phyloP scores from a whole-genome alignment of 1,140 invertebrate species.

The Oryctes rhinoceros region DNA sequence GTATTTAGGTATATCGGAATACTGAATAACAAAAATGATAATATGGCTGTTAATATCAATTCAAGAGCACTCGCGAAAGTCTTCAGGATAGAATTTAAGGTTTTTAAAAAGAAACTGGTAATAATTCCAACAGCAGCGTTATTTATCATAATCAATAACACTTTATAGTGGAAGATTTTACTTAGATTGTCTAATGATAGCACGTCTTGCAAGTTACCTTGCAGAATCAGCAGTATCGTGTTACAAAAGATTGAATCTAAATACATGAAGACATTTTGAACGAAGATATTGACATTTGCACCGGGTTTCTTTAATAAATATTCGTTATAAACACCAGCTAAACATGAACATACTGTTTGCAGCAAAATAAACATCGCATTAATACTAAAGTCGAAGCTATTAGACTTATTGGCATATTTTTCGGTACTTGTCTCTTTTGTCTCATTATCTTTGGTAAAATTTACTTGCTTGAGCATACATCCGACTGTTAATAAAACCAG shows the following conservation, averaged over 20 bases:
- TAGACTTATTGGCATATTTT: constrained; percentile 49
- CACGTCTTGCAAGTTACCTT: constrained; percentile 69
- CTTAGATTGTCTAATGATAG: constrained; percentile 68
- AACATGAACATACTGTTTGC: constrained; percentile 90
- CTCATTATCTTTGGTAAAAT: constrained; percentile 64
- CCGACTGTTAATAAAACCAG: constrained; percentile 85
- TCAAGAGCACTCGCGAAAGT: constrained; percentile 96
- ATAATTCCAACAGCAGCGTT: constrained; percentile 92
- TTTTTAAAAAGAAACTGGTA: constrained; percentile 92
- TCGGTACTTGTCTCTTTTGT: constrained; percentile 51
- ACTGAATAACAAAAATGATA: constrained; percentile 88
- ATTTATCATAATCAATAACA: constrained; percentile 86
- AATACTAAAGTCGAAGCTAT: constrained; percentile 68
- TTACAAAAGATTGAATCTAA: constrained; percentile 94
- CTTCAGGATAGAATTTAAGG: constrained; percentile 95
- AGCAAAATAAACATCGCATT: constrained; percentile 79
- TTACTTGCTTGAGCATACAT: constrained; percentile 91
- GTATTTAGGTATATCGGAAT: constrained; percentile 89
- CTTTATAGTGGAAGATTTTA: constrained; percentile 71
- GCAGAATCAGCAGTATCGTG: constrained; percentile 71
- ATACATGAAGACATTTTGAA: constrained; percentile 98
- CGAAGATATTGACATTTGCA: constrained; percentile 84
- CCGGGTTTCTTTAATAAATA: constrained; percentile 90
- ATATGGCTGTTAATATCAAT: constrained; percentile 87
- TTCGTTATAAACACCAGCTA: constrained; percentile 97